These are phyloP conservation scores for Protonibea diacanthus DNA, from an alignment of 2,797 vertebrate species.

Conservation along the genomic window DNA sequence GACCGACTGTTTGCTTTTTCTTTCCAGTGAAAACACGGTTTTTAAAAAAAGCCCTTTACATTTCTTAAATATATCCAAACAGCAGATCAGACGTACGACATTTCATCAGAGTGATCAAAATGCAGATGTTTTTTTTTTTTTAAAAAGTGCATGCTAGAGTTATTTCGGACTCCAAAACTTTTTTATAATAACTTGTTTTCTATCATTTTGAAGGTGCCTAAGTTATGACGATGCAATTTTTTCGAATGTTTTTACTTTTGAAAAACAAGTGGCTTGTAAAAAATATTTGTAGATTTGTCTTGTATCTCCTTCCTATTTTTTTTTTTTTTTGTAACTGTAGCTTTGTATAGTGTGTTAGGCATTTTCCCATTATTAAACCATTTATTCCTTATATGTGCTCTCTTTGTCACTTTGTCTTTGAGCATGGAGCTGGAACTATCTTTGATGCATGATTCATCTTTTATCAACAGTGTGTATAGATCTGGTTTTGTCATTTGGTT, in stretches of 20 bases:
- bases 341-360: conserved; percentile 75
- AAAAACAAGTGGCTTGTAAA: conserved; percentile 74
- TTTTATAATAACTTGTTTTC: conserved; percentile 68
- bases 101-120: conserved; percentile 41
- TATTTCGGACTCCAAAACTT: conserved; percentile 58
- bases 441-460: no score
- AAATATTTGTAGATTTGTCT: conserved; percentile 72
- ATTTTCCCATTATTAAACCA: conserved; percentile 80
- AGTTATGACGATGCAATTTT: conserved; percentile 82
- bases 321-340: conserved; percentile 74
- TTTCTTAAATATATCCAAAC: neutral
- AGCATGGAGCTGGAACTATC: neutral
- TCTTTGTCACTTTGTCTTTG: conserved; percentile 4
- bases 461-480: no score
- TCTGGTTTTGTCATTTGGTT: neutral
- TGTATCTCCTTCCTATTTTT: conserved; percentile 54
- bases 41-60: conserved; percentile 32
- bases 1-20: conserved; percentile 10
- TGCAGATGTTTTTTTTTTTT: conserved; percentile 43
- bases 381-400: conserved; percentile 60
- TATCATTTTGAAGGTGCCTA: conserved; percentile 79
- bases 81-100: conserved; percentile 11
- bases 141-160: conserved; percentile 59
- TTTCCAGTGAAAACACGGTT: conserved; percentile 3
- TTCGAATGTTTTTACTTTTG: conserved; percentile 76